Evolutionary conservation across 2,113 vertebrate species (phyloP).

Genomic region (Polypterus bichir): DNA sequence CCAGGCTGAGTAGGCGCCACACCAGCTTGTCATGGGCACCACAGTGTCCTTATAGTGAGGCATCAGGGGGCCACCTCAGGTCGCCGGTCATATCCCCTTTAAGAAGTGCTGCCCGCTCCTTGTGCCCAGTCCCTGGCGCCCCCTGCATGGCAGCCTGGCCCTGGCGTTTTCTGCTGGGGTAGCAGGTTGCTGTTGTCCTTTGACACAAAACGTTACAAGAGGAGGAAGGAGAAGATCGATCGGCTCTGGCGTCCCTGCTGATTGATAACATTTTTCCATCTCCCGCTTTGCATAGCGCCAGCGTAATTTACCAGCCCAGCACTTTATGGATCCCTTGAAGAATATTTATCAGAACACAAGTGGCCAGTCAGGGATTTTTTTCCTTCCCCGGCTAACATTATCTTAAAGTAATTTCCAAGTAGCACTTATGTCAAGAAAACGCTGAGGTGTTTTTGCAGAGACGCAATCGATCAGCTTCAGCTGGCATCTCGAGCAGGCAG

Average conservation of each 20-base stretch:
- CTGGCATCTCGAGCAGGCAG: neutral
- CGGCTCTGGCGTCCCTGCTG: constrained; percentile 18
- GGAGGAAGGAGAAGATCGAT: constrained; percentile 21
- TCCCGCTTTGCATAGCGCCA: constrained; percentile 18
- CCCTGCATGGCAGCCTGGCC: neutral
- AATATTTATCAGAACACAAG: constrained; percentile 39
- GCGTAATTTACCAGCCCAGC: constrained; percentile 25
- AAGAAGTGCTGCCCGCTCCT: too few relatives aligned
- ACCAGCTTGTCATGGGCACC: too few relatives aligned
- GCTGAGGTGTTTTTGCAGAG: constrained; percentile 22
- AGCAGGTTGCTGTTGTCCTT: neutral
- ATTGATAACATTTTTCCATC: constrained; percentile 27
- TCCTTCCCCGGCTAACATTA: constrained; percentile 6
- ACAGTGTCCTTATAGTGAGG: too few relatives aligned
- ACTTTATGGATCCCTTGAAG: constrained; percentile 28
- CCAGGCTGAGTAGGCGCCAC: too few relatives aligned
- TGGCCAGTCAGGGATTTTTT: constrained; percentile 6
- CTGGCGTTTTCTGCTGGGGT: neutral
- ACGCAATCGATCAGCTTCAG: constrained; percentile 23
- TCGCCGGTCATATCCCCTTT: too few relatives aligned
- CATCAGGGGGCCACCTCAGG: too few relatives aligned
- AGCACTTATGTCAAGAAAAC: constrained; percentile 27
- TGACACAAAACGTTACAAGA: neutral
- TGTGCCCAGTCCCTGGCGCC: too few relatives aligned
- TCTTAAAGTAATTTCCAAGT: constrained; percentile 12